These are phyloP conservation scores for Lineus longissimus DNA, from an alignment of 1,140 invertebrate genomes.

Conservation along the genomic window DNA sequence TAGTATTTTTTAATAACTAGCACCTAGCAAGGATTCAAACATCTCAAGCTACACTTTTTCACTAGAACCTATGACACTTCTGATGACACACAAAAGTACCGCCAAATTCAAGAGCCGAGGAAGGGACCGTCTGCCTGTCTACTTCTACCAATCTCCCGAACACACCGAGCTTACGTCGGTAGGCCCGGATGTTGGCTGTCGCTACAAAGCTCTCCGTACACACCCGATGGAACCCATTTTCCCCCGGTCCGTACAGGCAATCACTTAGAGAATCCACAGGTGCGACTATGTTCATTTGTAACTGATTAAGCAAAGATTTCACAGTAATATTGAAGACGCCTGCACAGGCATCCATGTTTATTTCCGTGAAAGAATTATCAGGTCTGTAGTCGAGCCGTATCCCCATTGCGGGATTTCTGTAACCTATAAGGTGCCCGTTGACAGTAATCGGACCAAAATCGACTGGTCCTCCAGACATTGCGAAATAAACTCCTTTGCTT, in stretches of 20 bases:
- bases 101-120: slow-evolving; percentile 35
- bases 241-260: slow-evolving; percentile 32
- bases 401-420: slow-evolving; percentile 26
- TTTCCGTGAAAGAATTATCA: slow-evolving; percentile 20
- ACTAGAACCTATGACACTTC: too few relatives aligned
- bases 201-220: slow-evolving; percentile 34
- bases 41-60: too few relatives aligned
- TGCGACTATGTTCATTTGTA: slow-evolving; percentile 18
- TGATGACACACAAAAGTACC: slow-evolving; percentile 28
- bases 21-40: too few relatives aligned
- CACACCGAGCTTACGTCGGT: slow-evolving; percentile 10
- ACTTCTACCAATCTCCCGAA: background rate
- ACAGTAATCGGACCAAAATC: slow-evolving; percentile 19
- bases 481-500: slow-evolving; percentile 20
- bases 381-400: slow-evolving; percentile 29
- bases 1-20: too few relatives aligned
- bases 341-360: slow-evolving; percentile 25
- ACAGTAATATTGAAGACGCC: slow-evolving; percentile 24
- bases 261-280: slow-evolving; percentile 19
- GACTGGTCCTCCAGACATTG: slow-evolving; percentile 30
- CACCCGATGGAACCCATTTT: slow-evolving; percentile 24
- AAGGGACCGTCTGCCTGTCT: slow-evolving; percentile 23
- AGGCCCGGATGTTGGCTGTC: slow-evolving; percentile 21
- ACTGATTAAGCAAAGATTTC: slow-evolving; percentile 12
- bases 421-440: slow-evolving; percentile 29